These are phyloP conservation scores for Coluber constrictor DNA, from an alignment of 2,797 vertebrate species.

Conservation along the genomic window DNA sequence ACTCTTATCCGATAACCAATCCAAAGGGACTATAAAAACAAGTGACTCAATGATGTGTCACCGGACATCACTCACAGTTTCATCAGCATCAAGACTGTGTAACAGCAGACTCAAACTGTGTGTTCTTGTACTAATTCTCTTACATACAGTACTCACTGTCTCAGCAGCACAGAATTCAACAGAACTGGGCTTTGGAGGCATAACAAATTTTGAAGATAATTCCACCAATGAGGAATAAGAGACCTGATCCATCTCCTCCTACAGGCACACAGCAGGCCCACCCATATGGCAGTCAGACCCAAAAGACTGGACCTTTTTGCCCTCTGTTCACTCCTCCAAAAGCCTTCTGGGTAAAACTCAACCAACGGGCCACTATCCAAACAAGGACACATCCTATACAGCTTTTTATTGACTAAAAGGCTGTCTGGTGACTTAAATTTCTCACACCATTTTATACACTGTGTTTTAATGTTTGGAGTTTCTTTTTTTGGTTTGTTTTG, in stretches of 20 bases:
- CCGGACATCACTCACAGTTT: conserved; percentile 87
- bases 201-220: conserved; percentile 87
- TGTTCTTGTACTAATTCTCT: conserved; percentile 92
- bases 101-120: conserved; percentile 95
- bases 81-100: conserved; percentile 93
- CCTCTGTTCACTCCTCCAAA: conserved; percentile 61
- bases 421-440: conserved; percentile 88
- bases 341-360: conserved; percentile 63
- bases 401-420: conserved; percentile 90
- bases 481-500: conserved; percentile 82
- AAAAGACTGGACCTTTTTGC: conserved; percentile 62
- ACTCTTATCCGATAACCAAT: conserved; percentile 80
- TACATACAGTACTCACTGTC: conserved; percentile 96
- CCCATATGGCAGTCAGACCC: conserved; percentile 58
- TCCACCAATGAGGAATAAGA: conserved; percentile 87
- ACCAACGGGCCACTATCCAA: conserved; percentile 71
- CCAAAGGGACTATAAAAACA: conserved; percentile 83
- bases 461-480: conserved; percentile 91
- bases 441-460: conserved; percentile 99
- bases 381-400: conserved; percentile 78
- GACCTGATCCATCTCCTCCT: conserved; percentile 54
- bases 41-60: conserved; percentile 85
- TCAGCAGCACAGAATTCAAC: conserved; percentile 91
- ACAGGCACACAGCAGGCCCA: conserved; percentile 58
- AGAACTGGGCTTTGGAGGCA: conserved; percentile 82